Conservation (phyloP, 2,888 invertebrate species). For the Labia minor region DNA sequence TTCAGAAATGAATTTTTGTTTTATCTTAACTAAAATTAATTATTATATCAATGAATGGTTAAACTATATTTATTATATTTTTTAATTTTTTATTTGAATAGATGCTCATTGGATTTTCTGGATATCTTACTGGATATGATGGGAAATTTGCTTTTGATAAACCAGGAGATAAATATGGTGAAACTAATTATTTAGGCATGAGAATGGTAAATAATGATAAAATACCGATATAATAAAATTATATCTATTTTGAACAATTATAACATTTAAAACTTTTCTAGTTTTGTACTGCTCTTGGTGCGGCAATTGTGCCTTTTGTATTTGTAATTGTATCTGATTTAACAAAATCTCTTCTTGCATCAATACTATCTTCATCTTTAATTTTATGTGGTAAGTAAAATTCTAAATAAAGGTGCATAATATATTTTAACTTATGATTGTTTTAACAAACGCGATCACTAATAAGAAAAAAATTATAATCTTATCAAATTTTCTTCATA, state of each 20-base stretch:
- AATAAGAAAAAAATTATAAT: too few species aligned
- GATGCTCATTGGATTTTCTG: slow-evolving; percentile 91
- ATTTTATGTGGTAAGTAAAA: slow-evolving; percentile 66
- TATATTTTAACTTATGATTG: too few species aligned
- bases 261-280: slow-evolving; percentile 41
- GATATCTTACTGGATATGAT: slow-evolving; percentile 85
- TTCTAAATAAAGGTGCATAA: not conserved
- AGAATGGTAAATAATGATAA: slow-evolving; percentile 71
- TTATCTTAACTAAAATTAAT: too few species aligned
- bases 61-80: too few species aligned
- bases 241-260: slow-evolving; percentile 13
- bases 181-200: slow-evolving; percentile 84
- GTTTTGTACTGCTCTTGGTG: slow-evolving; percentile 86
- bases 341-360: slow-evolving; percentile 69
- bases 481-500: too few species aligned
- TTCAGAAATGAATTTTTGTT: too few species aligned
- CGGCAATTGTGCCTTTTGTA: slow-evolving; percentile 72
- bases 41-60: too few species aligned
- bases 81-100: slow-evolving; percentile 37
- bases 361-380: slow-evolving; percentile 64
- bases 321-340: slow-evolving; percentile 83
- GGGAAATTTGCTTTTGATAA: slow-evolving; percentile 90
- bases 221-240: slow-evolving; percentile 16
- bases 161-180: slow-evolving; percentile 89
- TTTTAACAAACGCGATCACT: too few species aligned